Evolutionary conservation across 2,113 vertebrate species (phyloP).

Genomic region (Entelurus aequoreus): DNA sequence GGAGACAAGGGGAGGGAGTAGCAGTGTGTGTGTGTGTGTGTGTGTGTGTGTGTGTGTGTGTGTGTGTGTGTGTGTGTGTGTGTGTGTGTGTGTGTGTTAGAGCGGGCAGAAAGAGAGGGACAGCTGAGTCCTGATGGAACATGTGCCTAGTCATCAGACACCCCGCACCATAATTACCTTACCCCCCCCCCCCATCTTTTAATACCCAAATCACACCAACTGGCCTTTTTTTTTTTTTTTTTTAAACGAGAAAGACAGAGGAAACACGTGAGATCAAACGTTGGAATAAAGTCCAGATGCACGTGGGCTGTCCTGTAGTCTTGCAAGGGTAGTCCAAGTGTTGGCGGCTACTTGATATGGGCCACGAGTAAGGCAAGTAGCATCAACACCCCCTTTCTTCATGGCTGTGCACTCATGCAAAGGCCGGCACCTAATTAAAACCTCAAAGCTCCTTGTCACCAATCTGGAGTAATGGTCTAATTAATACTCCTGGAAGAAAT

Average conservation of each 20-base stretch:
- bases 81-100: slow-evolving; percentile 11
- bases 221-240: slow-evolving; percentile 40
- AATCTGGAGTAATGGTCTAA: slow-evolving; percentile 77
- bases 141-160: slow-evolving; percentile 64
- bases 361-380: slow-evolving; percentile 61
- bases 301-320: slow-evolving; percentile 53
- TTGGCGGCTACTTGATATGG: slow-evolving; percentile 66
- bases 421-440: slow-evolving; percentile 78
- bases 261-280: slow-evolving; percentile 53
- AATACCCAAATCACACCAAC: slow-evolving; percentile 60
- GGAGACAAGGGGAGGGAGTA: slow-evolving; percentile 48
- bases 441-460: slow-evolving; percentile 77
- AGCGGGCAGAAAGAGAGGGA: slow-evolving; percentile 48
- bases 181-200: slow-evolving; percentile 57
- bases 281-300: slow-evolving; percentile 56
- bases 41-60: slow-evolving; percentile 13
- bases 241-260: slow-evolving; percentile 36
- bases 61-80: slow-evolving; percentile 18
- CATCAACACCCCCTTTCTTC: slow-evolving; percentile 59
- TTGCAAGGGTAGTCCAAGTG: slow-evolving; percentile 58
- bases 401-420: slow-evolving; percentile 74
- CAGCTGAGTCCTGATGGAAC: slow-evolving; percentile 66
- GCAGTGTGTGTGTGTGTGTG: slow-evolving; percentile 17
- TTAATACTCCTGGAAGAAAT: slow-evolving; percentile 73
- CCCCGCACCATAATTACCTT: slow-evolving; percentile 70